Conservation (phyloP, 2,113 vertebrate genomes). For the Sterna hirundo region DNA sequence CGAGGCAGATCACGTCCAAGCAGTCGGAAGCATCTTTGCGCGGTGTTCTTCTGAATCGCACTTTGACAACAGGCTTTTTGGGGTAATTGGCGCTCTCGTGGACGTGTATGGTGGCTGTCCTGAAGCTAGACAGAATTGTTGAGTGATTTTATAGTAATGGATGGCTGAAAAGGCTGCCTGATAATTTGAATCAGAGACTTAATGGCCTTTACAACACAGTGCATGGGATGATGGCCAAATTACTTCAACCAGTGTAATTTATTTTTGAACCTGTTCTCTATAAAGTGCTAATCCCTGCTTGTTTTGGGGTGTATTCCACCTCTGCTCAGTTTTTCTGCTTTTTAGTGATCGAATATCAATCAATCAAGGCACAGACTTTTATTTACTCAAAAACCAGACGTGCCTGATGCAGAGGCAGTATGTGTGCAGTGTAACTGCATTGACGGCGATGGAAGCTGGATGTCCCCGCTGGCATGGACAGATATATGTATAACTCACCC, state of each 20-base stretch:
- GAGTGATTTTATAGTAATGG: neutral
- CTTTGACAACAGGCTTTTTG: neutral
- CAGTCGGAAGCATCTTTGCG: neutral
- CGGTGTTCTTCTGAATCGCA: accelerated
- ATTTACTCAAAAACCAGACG: neutral
- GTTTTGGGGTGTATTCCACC: neutral
- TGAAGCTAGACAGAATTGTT: neutral
- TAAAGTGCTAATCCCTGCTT: neutral
- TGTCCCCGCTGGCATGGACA: neutral
- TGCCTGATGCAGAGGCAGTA: neutral
- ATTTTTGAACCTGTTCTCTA: neutral
- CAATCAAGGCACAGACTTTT: neutral
- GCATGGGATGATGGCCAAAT: neutral
- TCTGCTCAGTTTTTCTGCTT: neutral
- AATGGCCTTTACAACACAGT: neutral
- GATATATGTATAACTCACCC: neutral
- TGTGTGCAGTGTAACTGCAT: neutral
- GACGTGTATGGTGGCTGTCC: neutral
- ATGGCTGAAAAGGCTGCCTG: neutral
- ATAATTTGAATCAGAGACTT: neutral
- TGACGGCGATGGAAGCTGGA: neutral
- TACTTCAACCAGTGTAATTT: neutral
- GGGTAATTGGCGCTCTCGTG: neutral
- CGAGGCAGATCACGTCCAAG: neutral
- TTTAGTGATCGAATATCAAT: neutral